These are phyloP conservation scores for Halotydeus destructor DNA, from an alignment of 1,140 invertebrate species.

Conservation along the genomic window DNA sequence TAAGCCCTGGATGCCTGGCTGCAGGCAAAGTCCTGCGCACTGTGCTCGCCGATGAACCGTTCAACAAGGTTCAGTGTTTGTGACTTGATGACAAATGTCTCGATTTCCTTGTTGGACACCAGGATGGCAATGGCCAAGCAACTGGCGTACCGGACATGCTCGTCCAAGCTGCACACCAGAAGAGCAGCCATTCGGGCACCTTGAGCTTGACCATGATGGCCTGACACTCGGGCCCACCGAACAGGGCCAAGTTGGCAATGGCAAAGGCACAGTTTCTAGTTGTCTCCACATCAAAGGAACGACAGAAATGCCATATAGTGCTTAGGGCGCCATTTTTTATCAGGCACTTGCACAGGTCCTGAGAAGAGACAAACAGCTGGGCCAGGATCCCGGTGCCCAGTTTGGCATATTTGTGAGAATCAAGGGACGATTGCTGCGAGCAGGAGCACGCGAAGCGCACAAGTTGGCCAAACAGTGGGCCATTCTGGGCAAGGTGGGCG, in stretches of 20 bases:
- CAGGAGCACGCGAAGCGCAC: no score
- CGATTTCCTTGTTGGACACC: conserved; percentile 94
- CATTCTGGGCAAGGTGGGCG: no score
- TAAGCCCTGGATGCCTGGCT: conserved; percentile 68
- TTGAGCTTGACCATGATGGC: conserved; percentile 89
- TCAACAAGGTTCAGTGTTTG: conserved; percentile 87
- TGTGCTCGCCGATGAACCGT: conserved; percentile 79
- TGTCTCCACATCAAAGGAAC: conserved; percentile 76
- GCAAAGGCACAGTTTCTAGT: conserved; percentile 85
- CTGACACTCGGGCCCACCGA: conserved; percentile 89
- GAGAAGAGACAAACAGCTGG: conserved; percentile 91
- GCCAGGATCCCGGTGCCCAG: conserved; percentile 87
- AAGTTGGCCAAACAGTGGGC: no score
- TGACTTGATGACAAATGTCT: conserved; percentile 80
- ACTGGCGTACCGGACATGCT: conserved; percentile 93
- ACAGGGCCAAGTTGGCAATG: conserved; percentile 82
- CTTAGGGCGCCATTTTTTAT: conserved; percentile 31
- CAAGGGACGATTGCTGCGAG: no score
- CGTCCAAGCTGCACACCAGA: conserved; percentile 83
- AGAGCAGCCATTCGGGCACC: conserved; percentile 94
- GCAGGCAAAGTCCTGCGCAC: conserved; percentile 84
- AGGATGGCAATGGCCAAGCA: conserved; percentile 89
- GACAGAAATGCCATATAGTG: conserved; percentile 78
- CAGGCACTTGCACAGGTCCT: conserved; percentile 72
- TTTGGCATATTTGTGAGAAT: no score